Evolutionary conservation across 2,888 invertebrate genomes (phyloP), one percentile per base, ranked within the genome.

Genomic region (Polymixis lichenea): DNA sequence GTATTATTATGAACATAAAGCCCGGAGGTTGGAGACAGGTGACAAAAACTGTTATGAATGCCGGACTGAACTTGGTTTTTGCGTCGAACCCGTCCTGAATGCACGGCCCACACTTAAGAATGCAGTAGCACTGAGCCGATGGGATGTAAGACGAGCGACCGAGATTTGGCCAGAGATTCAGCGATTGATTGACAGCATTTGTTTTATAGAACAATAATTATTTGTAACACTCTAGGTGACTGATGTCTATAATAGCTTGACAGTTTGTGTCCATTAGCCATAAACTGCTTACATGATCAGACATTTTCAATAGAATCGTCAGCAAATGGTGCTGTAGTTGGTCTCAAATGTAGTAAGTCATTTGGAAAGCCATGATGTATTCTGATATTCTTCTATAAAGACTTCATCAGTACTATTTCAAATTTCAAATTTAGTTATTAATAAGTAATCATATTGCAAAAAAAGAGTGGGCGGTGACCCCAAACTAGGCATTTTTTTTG

Each of bases 21-120:
- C 91, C 86, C 86, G 89, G 86, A 87, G 87, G 84, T 87, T 86
- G 86, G 88, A 86, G 93, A 91, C 94, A 93, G 93, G 93, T 94
- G 94, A 94, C 92, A 95, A 95, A 95, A 95, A 95, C 91, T 93
- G 92, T 92, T 93, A 94, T 94, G 94, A 95, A 95, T 94, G 93
- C 92, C 88, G 90, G 89, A 90, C 91, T 87, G 90, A 88, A 89
- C 91, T 89, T 86, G 84, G 91, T 95, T 95, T 95, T 95, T 95
- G 92, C 93, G 88, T 75, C 66, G 86, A 94, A 95, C 95, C 91
- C 87, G 95, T 94, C 93, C 88, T 92, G 90, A 92, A 92, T 91
- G 90, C 90, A 87, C 82, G 87, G 89, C 89, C 90, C 89, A 91
- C 91, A 91, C 92, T 90, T 89, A 90, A 91, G 93, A 93, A 93